Evolutionary conservation across 2,888 invertebrate species (phyloP), one percentile per base, ranked within the genome.

Genomic region (Myathropa florea): DNA sequence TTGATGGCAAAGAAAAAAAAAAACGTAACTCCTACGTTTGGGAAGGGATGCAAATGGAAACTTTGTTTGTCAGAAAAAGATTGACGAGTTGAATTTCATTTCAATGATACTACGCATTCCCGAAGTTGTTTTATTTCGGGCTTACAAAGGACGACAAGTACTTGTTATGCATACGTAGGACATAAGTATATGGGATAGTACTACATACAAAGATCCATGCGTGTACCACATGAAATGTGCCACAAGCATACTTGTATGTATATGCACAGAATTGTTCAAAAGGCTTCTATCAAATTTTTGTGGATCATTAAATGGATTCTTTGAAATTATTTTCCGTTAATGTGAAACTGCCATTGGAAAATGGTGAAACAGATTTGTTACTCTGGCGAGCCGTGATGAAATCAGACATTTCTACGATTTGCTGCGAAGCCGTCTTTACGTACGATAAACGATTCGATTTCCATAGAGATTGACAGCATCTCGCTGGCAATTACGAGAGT

Each of bases 301-400:
- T 28, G 63, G 55, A 65, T 80, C 65, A 67, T 67, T 79, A 79
- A 72, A 72, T 64, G 72, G 64, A 79, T 79, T 79, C 79, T 53
- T 33, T 30, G 33, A 65, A 65, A 79, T 72, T 53, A 79, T 65
- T 79, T 79, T 55, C n/a, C 79, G 64, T 65, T 72, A 59, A 65
- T 72, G 59, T 72, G 39, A n/a, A 61, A 53, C 60, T 21, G 65
- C 28, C 10, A 60, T 79, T 79, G 36, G 55, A 14, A 26, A 46
- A 73, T 63, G 39, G 28, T 9, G 55, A 75, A 64, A 9, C 9
- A 63, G 30, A 21, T 63, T n/a, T 55, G 33, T 70, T 72, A 24
- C 61, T 24, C 23, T 46, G 71, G 28, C 28, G 46, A 61, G 36
- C 46, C 53, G 23, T 30, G 21, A 72, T 63, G 55, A 73, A 36